Base-by-base conservation (phyloP, 2,888 invertebrate genomes). In the Oxycera nigricornis region DNA sequence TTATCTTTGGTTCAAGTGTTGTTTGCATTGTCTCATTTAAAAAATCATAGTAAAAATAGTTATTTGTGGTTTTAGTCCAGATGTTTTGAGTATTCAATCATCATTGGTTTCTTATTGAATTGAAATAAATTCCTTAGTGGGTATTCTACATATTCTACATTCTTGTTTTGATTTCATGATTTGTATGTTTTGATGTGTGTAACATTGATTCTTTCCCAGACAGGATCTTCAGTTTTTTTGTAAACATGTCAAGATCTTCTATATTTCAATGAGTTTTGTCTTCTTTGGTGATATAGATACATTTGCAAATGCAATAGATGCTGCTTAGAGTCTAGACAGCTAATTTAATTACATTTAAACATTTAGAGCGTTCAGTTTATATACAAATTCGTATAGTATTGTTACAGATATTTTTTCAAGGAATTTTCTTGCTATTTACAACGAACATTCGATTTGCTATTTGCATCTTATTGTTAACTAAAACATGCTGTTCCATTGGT, bases 41-140 rank as follows among this genome's bases (percentile, higher is more conserved):
- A 72, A 72, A 72, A 72, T 30, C 57, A 30, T 59, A 72, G 72
- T 72, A 72, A 72, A 72, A 72, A 72, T 72, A 72, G 72, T 52
- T 41, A 26, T 30, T 26, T 55, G 31, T 6, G 20, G 52, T 52
- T 55, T 14, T 61, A 17, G 17, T 70, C 30, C 31, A 46, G 52
- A 31, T 46, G 35, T 68, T 46, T 68, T 61, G 31, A 20, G 3
- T 55, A 17, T 61, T 20, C n/a, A 31, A 61, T 31, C 35, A 17
- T 35, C 6, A 9, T 4, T 11, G 3, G 4, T 6, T 59, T 22
- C 59, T 22, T 46, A 22, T 68, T 50, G 46, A 20, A 22, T 20
- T 65, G 20, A n/a, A 22, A 26, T 41, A 41, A 41, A 65, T 65
- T 62, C 62, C 31, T 7, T 68, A 24, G 41, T 67, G 22, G 41